Base-by-base conservation (phyloP, 2,113 vertebrate species). In the Chrysochloris asiatica region DNA sequence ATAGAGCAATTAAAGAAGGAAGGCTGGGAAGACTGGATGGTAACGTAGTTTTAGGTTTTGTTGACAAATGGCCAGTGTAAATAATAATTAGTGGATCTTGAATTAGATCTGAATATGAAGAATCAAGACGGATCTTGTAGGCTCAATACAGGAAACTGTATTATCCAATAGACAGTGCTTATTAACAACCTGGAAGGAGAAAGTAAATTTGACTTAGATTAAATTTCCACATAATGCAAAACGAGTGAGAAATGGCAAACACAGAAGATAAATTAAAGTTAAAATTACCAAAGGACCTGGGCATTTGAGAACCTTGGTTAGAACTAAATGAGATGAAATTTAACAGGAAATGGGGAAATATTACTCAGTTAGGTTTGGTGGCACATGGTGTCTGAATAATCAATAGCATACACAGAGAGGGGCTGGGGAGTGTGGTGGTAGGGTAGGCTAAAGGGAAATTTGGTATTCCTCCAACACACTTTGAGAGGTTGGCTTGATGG, bases 121-220 rank as follows among this genome's bases (percentile, higher is more conserved):
- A 90, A 84, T 79, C 73, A 65, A 93, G 89, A 89, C 52, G 50
- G 50, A 41, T 87, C 86, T 92, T 92, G 33, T 3, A 65, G 91
- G 56, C 30, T 78, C 28, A 3, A 82, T 33, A 86, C 88, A 72
- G 90, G 96, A 94, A 93, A 81, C 88, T 22, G 67, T 71, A 77
- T 91, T 75, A 94, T 91, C 91, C 77, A 93, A 90, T 93, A 89
- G 75, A 52, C 78, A 61, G 63, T 13, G 83, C 85, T 92, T 41
- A 88, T 92, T 94, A 91, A 86, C 67, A 90, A 83, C 71, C 88
- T 38, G 21, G 72, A 94, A 69, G 81, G 83, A 91, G 76, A 95
- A 95, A 91, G 67, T 72, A 79, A 93, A 93, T 94, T 92, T 21
- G 59, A 95, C 75, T 93, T 83, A 81, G 93, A 92, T 92, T 91